Evolutionary conservation across 1,140 invertebrate genomes (phyloP), one percentile per base, ranked within the genome.

Genomic region (Kradibia gibbosae): DNA sequence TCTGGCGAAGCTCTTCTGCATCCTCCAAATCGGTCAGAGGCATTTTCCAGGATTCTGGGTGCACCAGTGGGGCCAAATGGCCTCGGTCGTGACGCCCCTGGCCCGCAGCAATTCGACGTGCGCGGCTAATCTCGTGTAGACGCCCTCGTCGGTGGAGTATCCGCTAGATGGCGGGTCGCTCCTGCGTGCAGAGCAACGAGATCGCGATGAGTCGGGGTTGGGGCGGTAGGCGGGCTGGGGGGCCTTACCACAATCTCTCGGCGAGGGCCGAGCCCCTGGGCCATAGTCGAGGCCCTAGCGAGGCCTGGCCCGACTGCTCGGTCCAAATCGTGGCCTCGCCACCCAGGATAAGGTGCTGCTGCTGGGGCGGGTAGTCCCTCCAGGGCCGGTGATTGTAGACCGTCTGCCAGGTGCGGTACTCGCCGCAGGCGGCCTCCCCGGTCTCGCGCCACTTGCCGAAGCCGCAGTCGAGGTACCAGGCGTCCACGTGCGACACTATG

Each of bases 381-480:
- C 95, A 95, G 0, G 96, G 96, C 82, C 94, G 91, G 86, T 97
- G 96, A 88, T 94, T 95, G 88, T 97, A 97, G 1, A 96, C 93
- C 74, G 94, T 95, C 87, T 96, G 96, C 96, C 96, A 97, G 1
- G 94, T 95, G 60, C 94, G 93, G 86, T 96, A 96, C 1, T 95
- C 95, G 8, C 95, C 94, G 85, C 96, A 97, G 57, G 95, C 95
- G 0, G 94, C 95, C 62, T 94, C 94, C 0, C 91, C 93, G 3
- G 88, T 90, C 83, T 95, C 95, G 11, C 95, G 90, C 96, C 96
- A 97, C 60, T 93, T 94, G 1, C 95, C 95, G 86, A 95, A 96
- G 0, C 96, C 96, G 85, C 96, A 97, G 85, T 97, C 96, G 75
- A 97, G 91, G 89, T 97, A 96, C 95, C 95, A 96, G 1, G 95